phyloP scores from a whole-genome alignment of 2,888 invertebrate species.

The Polydrusus tereticollis region DNA sequence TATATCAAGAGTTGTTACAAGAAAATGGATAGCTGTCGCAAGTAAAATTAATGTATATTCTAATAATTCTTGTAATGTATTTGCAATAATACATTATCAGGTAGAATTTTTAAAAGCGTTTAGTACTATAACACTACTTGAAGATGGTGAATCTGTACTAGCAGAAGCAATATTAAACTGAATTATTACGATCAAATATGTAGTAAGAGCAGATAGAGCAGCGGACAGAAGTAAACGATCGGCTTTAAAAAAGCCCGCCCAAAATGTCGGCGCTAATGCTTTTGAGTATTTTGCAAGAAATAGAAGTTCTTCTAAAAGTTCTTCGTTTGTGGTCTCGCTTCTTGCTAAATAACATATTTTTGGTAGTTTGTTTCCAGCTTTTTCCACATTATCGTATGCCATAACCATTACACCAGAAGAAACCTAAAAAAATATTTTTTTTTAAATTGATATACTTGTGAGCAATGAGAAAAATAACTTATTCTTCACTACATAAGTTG shows the following conservation, averaged over 20 bases:
- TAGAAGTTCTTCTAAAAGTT: constrained; percentile 35
- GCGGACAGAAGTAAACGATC: constrained; percentile 40
- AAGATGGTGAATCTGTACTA: background rate
- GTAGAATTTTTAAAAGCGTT: constrained; percentile 1
- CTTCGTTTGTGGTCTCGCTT: constrained; percentile 7
- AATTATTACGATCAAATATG: constrained; percentile 45
- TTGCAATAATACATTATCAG: no score
- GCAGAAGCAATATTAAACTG: constrained; percentile 36
- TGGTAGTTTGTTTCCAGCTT: constrained; percentile 25
- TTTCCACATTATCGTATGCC: constrained; percentile 36
- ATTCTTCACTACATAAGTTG: no score
- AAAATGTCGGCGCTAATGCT: constrained; percentile 40
- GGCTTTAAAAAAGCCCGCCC: constrained; percentile 44
- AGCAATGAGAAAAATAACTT: no score
- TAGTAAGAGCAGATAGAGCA: constrained; percentile 38
- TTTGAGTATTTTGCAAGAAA: constrained; percentile 41
- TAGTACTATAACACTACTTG: background rate
- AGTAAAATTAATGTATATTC: no score
- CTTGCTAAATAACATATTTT: constrained; percentile 11
- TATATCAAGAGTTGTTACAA: no score
- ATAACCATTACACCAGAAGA: constrained; percentile 27
- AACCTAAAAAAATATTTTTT: constrained; percentile 28
- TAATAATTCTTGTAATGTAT: no score
- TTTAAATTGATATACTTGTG: no score
- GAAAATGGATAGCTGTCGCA: no score